Percentiles rank a stretch among this genome's conserved stretches.
Evolutionary conservation across 2,113 vertebrate species (phyloP).

Genomic region (Xiphophorus hellerii): DNA sequence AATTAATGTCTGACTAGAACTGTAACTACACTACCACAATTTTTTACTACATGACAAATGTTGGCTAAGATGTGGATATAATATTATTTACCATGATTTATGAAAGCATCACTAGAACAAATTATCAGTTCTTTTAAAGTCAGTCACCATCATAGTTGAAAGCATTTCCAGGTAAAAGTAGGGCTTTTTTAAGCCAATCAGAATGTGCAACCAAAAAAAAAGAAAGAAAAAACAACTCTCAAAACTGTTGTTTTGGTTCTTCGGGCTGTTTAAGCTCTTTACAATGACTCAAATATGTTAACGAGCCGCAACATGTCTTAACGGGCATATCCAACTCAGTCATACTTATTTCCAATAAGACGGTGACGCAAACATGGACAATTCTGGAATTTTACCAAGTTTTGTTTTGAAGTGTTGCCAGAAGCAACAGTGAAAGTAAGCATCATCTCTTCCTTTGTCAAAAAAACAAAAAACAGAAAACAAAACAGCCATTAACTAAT

Average conservation of each 20-base stretch:
- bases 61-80: too few species aligned
- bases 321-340: conserved; percentile 23
- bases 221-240: background rate
- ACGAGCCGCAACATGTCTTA: conserved; percentile 18
- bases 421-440: conserved; percentile 11
- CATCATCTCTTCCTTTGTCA: conserved; percentile 16
- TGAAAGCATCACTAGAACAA: too few species aligned
- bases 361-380: conserved; percentile 30
- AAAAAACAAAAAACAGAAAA: too few species aligned
- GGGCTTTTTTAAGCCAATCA: background rate
- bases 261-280: background rate
- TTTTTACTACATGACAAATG: too few species aligned
- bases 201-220: background rate
- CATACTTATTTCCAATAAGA: conserved; percentile 26
- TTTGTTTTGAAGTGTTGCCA: conserved; percentile 33
- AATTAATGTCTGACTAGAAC: too few species aligned
- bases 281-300: conserved; percentile 24
- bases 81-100: too few species aligned
- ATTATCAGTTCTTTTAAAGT: too few species aligned
- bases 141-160: too few species aligned
- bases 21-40: too few species aligned
- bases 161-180: too few species aligned
- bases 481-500: background rate
- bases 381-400: conserved; percentile 30
- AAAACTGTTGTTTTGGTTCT: background rate